Conservation (phyloP, 2,797 vertebrate genomes). For the Merluccius polli region DNA sequence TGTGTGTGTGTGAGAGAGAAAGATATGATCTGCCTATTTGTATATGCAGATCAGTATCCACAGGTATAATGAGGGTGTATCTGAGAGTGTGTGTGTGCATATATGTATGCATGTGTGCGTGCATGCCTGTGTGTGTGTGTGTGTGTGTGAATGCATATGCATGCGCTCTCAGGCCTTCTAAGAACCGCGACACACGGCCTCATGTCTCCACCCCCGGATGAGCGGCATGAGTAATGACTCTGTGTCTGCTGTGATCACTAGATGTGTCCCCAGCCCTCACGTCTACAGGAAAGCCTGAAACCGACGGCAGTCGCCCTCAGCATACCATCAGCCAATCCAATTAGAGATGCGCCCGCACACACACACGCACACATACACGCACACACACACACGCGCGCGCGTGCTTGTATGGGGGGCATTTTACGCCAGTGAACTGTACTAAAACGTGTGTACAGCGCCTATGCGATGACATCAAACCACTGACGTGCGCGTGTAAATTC, state of each 20-base stretch:
- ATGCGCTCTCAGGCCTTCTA: background rate
- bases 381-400: background rate
- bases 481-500: too few relatives aligned
- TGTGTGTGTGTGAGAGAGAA: too few relatives aligned
- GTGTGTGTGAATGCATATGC: background rate
- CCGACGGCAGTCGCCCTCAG: background rate
- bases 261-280: background rate
- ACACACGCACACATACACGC: background rate
- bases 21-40: too few relatives aligned
- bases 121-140: background rate
- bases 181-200: background rate
- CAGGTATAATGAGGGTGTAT: background rate
- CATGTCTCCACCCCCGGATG: too few relatives aligned
- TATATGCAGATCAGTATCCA: background rate
- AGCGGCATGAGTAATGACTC: background rate
- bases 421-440: too few relatives aligned
- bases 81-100: background rate
- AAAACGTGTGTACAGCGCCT: too few relatives aligned
- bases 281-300: background rate
- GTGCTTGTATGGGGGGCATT: too few relatives aligned
- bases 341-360: background rate
- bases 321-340: background rate
- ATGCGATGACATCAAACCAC: too few relatives aligned
- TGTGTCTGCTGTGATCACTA: background rate
- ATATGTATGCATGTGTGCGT: background rate